Percentiles rank a stretch among this genome's conserved stretches.
These are phyloP conservation scores for Canis aureus DNA, from an alignment of 2,113 vertebrate genomes.

Conservation along the genomic window DNA sequence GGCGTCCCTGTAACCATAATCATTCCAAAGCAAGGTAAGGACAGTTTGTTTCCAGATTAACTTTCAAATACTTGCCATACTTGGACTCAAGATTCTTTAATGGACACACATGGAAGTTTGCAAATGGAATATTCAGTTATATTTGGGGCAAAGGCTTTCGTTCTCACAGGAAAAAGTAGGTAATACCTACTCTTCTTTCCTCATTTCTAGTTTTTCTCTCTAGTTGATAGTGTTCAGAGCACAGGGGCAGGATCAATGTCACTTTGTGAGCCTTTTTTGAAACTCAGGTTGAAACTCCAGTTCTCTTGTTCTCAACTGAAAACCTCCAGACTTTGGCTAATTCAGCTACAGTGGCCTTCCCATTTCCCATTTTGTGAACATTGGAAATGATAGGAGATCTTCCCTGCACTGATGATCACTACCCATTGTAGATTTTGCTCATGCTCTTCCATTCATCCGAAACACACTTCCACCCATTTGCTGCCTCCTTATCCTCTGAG, in stretches of 20 bases:
- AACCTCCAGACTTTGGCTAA: not conserved
- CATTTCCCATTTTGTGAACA: not conserved
- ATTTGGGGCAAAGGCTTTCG: not conserved
- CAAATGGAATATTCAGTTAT: accelerated
- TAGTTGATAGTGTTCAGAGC: not conserved
- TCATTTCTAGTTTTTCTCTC: not conserved
- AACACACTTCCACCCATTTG: not conserved
- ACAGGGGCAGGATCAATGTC: not conserved
- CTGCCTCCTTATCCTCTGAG: not conserved
- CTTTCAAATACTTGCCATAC: not conserved
- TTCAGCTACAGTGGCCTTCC: not conserved
- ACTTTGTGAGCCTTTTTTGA: not conserved
- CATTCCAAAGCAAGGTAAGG: conserved; percentile 93
- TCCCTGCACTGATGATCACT: not conserved
- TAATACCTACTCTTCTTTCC: not conserved
- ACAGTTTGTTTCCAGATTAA: not conserved
- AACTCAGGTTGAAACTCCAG: not conserved
- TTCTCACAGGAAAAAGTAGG: not conserved
- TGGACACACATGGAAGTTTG: not conserved
- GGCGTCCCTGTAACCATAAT: conserved; percentile 92
- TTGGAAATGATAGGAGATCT: not conserved
- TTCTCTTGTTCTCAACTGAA: not conserved
- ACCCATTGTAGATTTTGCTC: not conserved
- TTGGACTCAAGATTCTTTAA: not conserved
- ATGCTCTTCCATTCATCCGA: not conserved